Percentiles rank a stretch among this genome's conserved stretches.
These are phyloP conservation scores for Venustaconcha ellipsiformis DNA, from an alignment of 1,140 invertebrate species.

Conservation along the genomic window DNA sequence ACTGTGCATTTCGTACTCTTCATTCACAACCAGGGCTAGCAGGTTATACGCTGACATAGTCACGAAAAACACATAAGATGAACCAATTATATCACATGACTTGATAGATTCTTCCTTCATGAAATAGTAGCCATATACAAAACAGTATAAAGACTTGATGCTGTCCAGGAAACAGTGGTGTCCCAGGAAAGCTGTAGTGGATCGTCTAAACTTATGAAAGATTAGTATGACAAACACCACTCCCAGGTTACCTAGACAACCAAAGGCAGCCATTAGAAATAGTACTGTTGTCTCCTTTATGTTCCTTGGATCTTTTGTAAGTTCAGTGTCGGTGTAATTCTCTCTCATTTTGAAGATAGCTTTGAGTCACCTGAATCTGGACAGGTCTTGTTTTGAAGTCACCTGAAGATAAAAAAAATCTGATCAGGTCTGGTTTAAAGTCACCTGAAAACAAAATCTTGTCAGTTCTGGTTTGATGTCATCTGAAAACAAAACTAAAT, in stretches of 20 bases:
- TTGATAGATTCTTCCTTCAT: slow-evolving; percentile 85
- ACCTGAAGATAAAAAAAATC: too few relatives aligned
- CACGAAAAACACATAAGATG: slow-evolving; percentile 87
- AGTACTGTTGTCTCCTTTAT: too few relatives aligned
- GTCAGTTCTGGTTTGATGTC: too few relatives aligned
- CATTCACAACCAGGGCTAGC: slow-evolving; percentile 89
- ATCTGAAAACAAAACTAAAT: too few relatives aligned
- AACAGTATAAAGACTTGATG: slow-evolving; percentile 53
- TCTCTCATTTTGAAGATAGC: too few relatives aligned
- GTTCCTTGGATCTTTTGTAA: too few relatives aligned
- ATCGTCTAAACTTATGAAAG: slow-evolving; percentile 46
- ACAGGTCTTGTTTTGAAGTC: too few relatives aligned
- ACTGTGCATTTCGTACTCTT: slow-evolving; percentile 86
- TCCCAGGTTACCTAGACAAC: slow-evolving; percentile 85
- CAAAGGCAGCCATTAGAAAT: slow-evolving; percentile 76
- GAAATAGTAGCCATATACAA: slow-evolving; percentile 76
- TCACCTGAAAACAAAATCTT: too few relatives aligned
- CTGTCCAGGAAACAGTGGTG: slow-evolving; percentile 62
- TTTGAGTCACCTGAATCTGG: too few relatives aligned
- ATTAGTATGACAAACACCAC: slow-evolving; percentile 80
- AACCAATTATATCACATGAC: slow-evolving; percentile 90
- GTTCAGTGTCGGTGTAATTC: too few relatives aligned
- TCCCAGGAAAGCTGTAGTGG: slow-evolving; percentile 58
- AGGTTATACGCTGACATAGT: slow-evolving; percentile 92
- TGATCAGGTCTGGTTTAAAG: too few relatives aligned